Base-by-base conservation (phyloP, 2,888 invertebrate species). In the Barypeithes pellucidus region DNA sequence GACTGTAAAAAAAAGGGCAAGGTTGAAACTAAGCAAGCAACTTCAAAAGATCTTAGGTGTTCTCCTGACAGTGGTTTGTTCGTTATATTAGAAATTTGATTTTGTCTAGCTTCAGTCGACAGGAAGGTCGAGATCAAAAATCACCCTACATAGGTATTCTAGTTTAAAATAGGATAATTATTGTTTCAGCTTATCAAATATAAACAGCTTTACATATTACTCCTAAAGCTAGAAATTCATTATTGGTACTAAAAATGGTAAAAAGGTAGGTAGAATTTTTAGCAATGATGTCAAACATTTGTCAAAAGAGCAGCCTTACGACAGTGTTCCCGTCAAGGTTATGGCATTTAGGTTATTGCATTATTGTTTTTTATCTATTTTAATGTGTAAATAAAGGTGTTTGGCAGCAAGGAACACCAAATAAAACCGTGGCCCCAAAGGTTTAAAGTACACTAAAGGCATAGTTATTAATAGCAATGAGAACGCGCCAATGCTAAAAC, bases 1-100 rank as follows among this genome's bases (percentile, higher is more conserved):
- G 93, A 92, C 92, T 93, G 87, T 57, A 76, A 77, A 75, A 75
- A 68, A n/a, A 75, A 59, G 16, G 18, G 76, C 43, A 43, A 16
- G n/a, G 16, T 76, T 75, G 65, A 36, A 62, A 47, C 63, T 57
- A 67, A 61, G 60, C 60, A 16, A 43, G 8, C 4, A 39, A 39
- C n/a, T 39, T 39, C 3, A 8, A 9, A 11, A 2, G 12, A n/a
- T 12, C 39, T 1, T n/a, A n/a, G 39, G n/a, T 1, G 4, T n/a
- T 39, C 39, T 12, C 39, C 9, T 29, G 29, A 5, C 9, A 29
- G 29, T 29, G 7, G 29, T 7, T 5, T 8, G 7, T 5, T 8
- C 2, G 29, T 29, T 29, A 29, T 2, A 29, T 2, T 1, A 29
- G 9, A 29, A 29, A 29, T 29, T 2, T 29, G 2, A 29, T 29